A percentile compares a stretch with the other conserved stretches of the same genome.
phyloP scores from a whole-genome alignment of 2,113 vertebrate species.

The Xenopus borealis region DNA sequence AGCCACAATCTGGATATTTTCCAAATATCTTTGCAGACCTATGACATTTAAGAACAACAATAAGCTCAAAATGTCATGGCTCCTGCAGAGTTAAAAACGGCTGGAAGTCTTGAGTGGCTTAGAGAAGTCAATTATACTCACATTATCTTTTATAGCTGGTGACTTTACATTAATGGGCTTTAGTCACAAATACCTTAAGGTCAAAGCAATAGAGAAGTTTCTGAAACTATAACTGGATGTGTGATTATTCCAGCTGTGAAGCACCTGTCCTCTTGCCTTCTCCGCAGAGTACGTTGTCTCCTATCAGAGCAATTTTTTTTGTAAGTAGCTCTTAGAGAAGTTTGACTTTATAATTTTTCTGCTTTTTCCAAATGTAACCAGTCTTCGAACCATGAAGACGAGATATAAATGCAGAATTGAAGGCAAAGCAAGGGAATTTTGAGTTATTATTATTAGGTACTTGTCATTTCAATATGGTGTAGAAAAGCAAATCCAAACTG shows the following conservation, averaged over 20 bases:
- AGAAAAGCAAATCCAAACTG: too few relatives aligned
- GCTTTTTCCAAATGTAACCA: too few relatives aligned
- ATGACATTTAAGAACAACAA: slow-evolving; percentile 41
- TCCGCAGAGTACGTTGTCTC: neutral
- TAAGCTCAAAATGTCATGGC: slow-evolving; percentile 33
- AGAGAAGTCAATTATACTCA: slow-evolving; percentile 27
- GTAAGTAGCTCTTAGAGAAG: too few relatives aligned
- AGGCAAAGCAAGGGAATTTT: too few relatives aligned
- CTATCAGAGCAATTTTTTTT: too few relatives aligned
- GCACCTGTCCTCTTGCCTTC: neutral
- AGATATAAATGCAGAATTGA: too few relatives aligned
- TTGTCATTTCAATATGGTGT: too few relatives aligned
- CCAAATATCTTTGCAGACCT: slow-evolving; percentile 23
- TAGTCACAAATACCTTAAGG: neutral
- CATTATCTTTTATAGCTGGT: slow-evolving; percentile 13
- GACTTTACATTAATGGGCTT: neutral
- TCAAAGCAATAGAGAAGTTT: neutral
- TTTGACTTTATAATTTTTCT: too few relatives aligned
- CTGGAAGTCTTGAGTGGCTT: slow-evolving; percentile 22
- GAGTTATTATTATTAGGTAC: too few relatives aligned
- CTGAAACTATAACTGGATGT: neutral
- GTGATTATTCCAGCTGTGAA: slow-evolving; percentile 1
- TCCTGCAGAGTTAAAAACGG: slow-evolving; percentile 38
- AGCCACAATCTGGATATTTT: slow-evolving; percentile 10
- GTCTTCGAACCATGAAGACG: too few relatives aligned